These are phyloP conservation scores for Camponotus vicinus DNA, from an alignment of 1,140 invertebrate species.

Conservation along the genomic window DNA sequence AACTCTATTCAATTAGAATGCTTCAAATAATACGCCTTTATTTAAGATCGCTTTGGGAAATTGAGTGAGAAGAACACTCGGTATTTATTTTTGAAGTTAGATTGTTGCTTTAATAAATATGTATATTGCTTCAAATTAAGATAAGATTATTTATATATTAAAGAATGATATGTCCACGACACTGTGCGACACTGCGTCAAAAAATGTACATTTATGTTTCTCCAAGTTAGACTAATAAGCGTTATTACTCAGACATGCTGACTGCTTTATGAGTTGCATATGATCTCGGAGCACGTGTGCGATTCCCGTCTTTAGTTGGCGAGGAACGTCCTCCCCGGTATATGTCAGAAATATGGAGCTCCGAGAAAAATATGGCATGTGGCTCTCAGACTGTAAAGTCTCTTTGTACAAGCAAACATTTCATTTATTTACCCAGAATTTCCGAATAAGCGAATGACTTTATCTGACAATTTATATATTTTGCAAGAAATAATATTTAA, in stretches of 20 bases:
- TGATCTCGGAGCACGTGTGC: constrained; percentile 52
- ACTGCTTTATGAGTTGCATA: constrained; percentile 51
- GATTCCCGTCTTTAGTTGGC: constrained; percentile 24
- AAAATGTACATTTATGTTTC: not conserved
- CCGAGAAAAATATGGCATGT: constrained; percentile 57
- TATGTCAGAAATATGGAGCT: constrained; percentile 56
- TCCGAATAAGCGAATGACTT: constrained; percentile 20
- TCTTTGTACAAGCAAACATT: constrained; percentile 61
- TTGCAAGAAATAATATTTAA: constrained; percentile 21
- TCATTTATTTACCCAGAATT: constrained; percentile 48
- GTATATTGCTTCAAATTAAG: not conserved
- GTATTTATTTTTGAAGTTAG: not conserved
- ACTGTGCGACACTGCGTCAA: not conserved
- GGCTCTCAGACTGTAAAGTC: constrained; percentile 46
- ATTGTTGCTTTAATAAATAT: not conserved
- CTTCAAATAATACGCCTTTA: not conserved
- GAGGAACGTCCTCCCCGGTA: constrained; percentile 22
- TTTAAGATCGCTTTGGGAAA: not conserved
- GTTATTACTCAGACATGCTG: constrained; percentile 32
- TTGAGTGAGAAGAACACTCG: not conserved
- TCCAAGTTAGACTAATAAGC: constrained; percentile 47
- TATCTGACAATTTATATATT: not conserved
- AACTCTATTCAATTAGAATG: constrained; percentile 2
- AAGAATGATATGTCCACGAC: not conserved
- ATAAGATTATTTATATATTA: not conserved